Conservation (phyloP, 2,888 invertebrate genomes). For the Himalopsyche japonica region DNA sequence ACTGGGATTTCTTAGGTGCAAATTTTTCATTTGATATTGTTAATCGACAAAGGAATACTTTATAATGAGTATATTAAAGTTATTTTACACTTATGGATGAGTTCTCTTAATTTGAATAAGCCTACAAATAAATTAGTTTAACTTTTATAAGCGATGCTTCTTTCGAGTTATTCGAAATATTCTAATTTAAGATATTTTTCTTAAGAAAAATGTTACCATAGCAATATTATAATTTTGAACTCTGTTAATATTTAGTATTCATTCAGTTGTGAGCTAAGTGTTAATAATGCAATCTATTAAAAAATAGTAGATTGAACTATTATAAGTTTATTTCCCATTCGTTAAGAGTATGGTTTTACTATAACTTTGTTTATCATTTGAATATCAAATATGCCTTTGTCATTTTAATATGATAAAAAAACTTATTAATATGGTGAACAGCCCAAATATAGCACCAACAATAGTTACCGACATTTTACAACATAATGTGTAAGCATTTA, state of each 20-base stretch:
- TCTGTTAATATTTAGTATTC: background rate
- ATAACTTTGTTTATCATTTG: background rate
- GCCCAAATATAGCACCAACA: background rate
- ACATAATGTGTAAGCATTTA: background rate
- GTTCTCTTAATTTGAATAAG: background rate
- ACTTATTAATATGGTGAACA: background rate
- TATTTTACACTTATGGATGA: background rate
- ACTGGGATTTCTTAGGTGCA: background rate
- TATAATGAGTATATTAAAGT: background rate
- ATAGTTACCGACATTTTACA: background rate
- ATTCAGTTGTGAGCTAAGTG: background rate
- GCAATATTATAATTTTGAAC: constrained; percentile 11
- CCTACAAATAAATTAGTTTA: background rate
- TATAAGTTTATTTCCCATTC: background rate
- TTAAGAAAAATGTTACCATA: constrained; percentile 33
- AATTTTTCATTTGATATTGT: background rate
- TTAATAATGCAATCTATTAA: background rate
- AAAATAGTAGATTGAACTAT: background rate
- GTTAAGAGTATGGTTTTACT: background rate
- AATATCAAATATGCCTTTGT: background rate
- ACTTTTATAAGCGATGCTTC: background rate
- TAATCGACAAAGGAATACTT: background rate
- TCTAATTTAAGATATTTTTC: constrained; percentile 10
- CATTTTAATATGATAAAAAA: background rate
- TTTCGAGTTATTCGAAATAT: background rate